Conservation (phyloP, 2,113 vertebrate species). For the Emydocephalus ijimae region DNA sequence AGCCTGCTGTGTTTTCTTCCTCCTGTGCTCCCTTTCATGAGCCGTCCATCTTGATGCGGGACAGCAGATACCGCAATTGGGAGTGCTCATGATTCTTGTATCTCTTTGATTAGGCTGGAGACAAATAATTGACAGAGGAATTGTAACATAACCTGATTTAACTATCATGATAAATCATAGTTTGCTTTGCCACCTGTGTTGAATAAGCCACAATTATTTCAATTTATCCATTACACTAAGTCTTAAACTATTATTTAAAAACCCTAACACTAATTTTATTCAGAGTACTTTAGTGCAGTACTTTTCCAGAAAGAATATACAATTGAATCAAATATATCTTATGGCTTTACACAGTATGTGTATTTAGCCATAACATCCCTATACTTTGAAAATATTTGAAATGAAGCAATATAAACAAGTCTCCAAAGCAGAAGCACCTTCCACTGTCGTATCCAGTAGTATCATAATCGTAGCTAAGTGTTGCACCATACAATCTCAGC, state of each 20-base stretch:
- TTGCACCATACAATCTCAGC: conserved; percentile 5
- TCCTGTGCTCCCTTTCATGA: too few species aligned
- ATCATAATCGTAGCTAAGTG: conserved; percentile 14
- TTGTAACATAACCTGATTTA: background rate
- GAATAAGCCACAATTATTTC: background rate
- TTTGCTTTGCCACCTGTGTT: background rate
- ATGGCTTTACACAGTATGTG: background rate
- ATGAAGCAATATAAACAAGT: background rate
- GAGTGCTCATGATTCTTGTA: background rate
- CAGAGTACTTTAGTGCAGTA: background rate
- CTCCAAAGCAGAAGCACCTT: background rate
- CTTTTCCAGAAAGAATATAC: background rate
- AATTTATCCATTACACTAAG: background rate
- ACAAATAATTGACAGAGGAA: background rate
- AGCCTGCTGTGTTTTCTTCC: too few species aligned
- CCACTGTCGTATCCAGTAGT: conserved; percentile 2
- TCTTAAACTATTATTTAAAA: background rate
- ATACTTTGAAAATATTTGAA: background rate
- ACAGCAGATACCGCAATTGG: too few species aligned
- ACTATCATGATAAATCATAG: background rate
- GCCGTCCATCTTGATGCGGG: too few species aligned
- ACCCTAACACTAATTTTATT: background rate
- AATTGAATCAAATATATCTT: background rate
- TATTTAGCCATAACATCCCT: background rate
- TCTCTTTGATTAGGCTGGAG: background rate